Conservation (phyloP, 2,113 vertebrate genomes). For the Romanogobio albipinnatus region DNA sequence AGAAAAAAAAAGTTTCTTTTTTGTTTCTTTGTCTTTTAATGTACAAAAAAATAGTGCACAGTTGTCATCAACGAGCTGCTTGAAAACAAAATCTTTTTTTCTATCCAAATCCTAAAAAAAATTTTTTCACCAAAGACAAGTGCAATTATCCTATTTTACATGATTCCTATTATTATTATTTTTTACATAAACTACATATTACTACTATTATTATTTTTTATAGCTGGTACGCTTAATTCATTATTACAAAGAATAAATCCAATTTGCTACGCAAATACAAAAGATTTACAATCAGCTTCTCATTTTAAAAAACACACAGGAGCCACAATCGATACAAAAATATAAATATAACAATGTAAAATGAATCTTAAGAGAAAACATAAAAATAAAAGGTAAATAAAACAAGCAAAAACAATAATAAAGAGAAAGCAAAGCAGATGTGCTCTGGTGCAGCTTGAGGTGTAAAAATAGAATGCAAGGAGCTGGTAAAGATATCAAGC, state of each 20-base stretch:
- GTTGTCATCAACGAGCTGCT: not conserved
- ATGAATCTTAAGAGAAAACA: conserved; percentile 8
- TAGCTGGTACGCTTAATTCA: not conserved
- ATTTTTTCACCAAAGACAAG: not conserved
- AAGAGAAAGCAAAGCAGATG: conserved; percentile 1
- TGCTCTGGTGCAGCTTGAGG: conserved; percentile 18
- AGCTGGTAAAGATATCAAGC: conserved; percentile 46
- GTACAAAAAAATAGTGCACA: conserved; percentile 27
- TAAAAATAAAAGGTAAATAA: conserved; percentile 4
- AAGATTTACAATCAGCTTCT: not conserved
- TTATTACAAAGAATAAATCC: not conserved
- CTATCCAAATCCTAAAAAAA: not conserved
- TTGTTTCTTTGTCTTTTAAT: not conserved
- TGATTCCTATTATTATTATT: not conserved
- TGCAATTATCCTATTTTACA: not conserved
- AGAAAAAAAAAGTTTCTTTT: no score
- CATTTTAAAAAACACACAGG: not conserved
- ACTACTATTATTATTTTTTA: not conserved
- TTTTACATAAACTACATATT: not conserved
- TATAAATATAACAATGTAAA: conserved; percentile 26
- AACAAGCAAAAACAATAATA: conserved; percentile 20
- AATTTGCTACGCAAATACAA: not conserved
- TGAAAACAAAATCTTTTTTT: not conserved
- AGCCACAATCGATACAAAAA: not conserved
- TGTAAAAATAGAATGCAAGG: conserved; percentile 33